Base-by-base conservation (phyloP, 2,797 vertebrate species). In the Rhinoraja longicauda region DNA sequence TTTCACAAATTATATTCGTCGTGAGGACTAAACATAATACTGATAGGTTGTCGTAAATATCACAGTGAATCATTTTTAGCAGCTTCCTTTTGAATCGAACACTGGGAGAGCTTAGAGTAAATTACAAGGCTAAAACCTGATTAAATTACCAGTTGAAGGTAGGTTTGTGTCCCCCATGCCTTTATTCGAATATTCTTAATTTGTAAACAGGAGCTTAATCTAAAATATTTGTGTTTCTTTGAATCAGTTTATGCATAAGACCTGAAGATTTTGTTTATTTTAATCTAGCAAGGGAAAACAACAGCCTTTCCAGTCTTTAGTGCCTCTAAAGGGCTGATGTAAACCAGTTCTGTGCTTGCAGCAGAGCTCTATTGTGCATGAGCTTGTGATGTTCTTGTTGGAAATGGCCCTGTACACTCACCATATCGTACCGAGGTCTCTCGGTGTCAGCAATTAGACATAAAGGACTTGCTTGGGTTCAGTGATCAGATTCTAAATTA, bases 1-100 rank as follows among this genome's bases (percentile, higher is more conserved):
- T 92, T 75, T 72, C 70, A 75, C 90, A 92, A 92, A 92, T 90
- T 90, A 90, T 39, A 32, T 92, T 92, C 2, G 53, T 92, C 70
- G 5, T 29, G 67, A 70, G 75, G 70, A 53, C 90, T n/a, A 72
- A 53, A 24, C 67, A 45, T 70, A 92, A 45, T 92, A 70, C 90
- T 75, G 90, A 92, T 70, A 90, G 90, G 90, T 92, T 26, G 90
- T 75, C 39, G 13, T 75, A 91, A 75, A 67, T 75, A 92, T 75
- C 5, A 75, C 36, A 73, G 90, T 92, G 90, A 92, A 92, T 92
- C 67, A 92, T 92, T 75, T 92, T 92, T 39, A 92, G 70, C 36
- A 70, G 70, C 39, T 92, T 73, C 90, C 70, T 92, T 75, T 92
- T 92, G 67, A 92, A 62, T 73, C 39, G 29, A 92, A 75, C 70